A percentile compares a stretch with the other conserved stretches of the same genome.
These are phyloP conservation scores for Ophion ellenae DNA, from an alignment of 2,888 invertebrate genomes.

Conservation along the genomic window DNA sequence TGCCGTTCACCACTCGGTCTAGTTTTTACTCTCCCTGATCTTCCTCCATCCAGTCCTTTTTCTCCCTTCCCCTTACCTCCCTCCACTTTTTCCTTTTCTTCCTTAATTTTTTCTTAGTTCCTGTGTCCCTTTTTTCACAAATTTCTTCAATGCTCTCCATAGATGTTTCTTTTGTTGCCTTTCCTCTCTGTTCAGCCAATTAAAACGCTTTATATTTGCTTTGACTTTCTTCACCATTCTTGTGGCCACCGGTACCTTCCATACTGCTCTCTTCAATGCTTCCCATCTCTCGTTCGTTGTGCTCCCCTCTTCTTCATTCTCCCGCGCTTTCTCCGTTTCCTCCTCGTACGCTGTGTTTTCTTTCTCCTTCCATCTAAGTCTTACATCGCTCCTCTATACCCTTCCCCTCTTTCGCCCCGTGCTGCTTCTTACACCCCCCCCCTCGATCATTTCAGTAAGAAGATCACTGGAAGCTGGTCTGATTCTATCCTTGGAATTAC, in stretches of 20 bases:
- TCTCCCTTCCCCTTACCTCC: background rate
- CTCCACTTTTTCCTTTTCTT: conserved; percentile 21
- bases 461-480: background rate
- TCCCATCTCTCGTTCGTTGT: background rate
- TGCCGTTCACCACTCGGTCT: conserved; percentile 29
- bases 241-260: background rate
- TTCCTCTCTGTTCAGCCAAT: no score
- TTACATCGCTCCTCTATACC: background rate
- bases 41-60: conserved; percentile 16
- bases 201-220: background rate
- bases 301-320: background rate
- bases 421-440: background rate
- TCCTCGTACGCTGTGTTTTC: background rate
- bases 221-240: background rate
- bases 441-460: background rate
- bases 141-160: conserved; percentile 12
- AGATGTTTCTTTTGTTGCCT: no score
- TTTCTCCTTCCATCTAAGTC: background rate
- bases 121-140: conserved; percentile 10
- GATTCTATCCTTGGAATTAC: conserved; percentile 35
- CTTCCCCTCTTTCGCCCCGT: background rate
- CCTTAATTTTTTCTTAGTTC: background rate
- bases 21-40: background rate
- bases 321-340: conserved; percentile 3
- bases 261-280: background rate